These are phyloP conservation scores for Noctua janthina DNA, from an alignment of 2,888 invertebrate species.

Conservation along the genomic window DNA sequence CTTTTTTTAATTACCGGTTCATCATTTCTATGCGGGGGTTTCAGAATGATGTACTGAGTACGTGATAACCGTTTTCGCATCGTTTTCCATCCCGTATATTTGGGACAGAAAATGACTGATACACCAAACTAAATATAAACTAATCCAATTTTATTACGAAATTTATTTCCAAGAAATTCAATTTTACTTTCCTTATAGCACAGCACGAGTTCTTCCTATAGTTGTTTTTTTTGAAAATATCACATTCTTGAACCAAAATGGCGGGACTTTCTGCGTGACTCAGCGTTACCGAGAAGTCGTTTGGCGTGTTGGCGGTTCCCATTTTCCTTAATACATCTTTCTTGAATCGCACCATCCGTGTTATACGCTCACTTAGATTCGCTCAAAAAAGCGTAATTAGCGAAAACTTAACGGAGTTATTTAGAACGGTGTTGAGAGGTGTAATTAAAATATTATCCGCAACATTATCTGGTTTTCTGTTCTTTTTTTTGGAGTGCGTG, in stretches of 20 bases:
- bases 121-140: not conserved
- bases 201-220: slow-evolving; percentile 2
- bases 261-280: slow-evolving; percentile 70
- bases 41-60: no score
- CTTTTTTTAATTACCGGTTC: no score
- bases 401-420: slow-evolving; percentile 37
- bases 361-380: slow-evolving; percentile 57
- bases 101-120: not conserved
- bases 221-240: slow-evolving; percentile 41
- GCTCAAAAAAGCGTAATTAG: slow-evolving; percentile 50
- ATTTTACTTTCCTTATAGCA: slow-evolving; percentile 31
- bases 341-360: slow-evolving; percentile 46
- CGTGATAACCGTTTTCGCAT: no score
- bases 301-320: slow-evolving; percentile 57
- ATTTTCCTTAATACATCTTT: slow-evolving; percentile 71
- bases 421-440: slow-evolving; percentile 44
- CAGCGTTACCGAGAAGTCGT: slow-evolving; percentile 71
- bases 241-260: slow-evolving; percentile 55
- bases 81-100: not conserved
- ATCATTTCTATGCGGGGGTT: no score
- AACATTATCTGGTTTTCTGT: slow-evolving; percentile 21
- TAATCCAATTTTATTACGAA: not conserved
- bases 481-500: slow-evolving; percentile 6
- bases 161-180: slow-evolving; percentile 15
- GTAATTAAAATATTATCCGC: slow-evolving; percentile 45